These are phyloP conservation scores for Physeter macrocephalus DNA, from an alignment of 2,113 vertebrate genomes.

Conservation along the genomic window DNA sequence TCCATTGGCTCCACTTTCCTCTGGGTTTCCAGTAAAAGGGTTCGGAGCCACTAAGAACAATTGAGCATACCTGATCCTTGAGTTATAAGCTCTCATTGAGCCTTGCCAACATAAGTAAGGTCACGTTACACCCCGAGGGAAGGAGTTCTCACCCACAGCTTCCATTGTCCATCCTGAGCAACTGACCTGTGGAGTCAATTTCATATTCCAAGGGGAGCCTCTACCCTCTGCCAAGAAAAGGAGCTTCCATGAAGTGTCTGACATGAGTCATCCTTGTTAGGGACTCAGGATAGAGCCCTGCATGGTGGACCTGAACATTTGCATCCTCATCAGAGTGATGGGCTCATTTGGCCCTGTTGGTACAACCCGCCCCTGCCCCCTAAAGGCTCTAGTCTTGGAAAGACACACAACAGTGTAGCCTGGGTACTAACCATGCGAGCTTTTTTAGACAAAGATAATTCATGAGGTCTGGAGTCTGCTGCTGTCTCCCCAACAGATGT, in stretches of 20 bases:
- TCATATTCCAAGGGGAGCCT: neutral
- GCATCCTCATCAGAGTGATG: neutral
- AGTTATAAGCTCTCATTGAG: neutral
- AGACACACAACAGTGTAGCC: neutral
- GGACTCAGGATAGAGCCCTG: neutral
- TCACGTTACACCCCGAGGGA: neutral
- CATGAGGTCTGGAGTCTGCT: conserved; percentile 40
- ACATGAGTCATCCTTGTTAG: neutral
- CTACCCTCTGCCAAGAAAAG: neutral
- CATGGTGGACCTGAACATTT: neutral
- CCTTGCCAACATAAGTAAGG: neutral
- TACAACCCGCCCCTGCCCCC: neutral
- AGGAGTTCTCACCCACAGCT: neutral
- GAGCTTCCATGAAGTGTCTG: neutral
- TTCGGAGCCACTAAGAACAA: neutral
- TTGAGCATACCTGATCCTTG: neutral
- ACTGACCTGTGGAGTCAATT: neutral
- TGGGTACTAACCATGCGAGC: conserved; percentile 19
- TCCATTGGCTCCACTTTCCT: neutral
- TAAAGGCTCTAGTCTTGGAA: conserved; percentile 31
- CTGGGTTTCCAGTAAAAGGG: neutral
- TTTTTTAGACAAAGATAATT: conserved; percentile 50
- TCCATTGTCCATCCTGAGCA: neutral
- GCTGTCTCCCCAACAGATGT: conserved; percentile 44
- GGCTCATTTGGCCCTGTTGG: neutral